Conservation (phyloP, 2,888 invertebrate species). For the Epinotia demarniana region DNA sequence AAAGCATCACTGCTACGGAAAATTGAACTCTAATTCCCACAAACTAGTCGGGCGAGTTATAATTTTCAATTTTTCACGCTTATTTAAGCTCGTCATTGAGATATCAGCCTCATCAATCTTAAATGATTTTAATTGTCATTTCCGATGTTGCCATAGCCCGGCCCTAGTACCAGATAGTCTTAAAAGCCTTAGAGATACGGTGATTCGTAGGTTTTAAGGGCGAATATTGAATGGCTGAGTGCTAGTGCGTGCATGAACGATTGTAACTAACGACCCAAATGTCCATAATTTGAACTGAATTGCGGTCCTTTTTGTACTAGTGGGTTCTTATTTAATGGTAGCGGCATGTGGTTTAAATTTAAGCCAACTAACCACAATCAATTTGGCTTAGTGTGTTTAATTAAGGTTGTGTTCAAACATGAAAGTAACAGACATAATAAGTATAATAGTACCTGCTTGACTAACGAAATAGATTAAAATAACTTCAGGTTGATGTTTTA, state of each 20-base stretch:
- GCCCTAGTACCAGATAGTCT: constrained; percentile 4
- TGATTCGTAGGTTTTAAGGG: not conserved
- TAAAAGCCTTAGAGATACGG: not conserved
- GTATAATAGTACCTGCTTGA: not conserved
- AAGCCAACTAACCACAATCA: not conserved
- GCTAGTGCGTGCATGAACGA: constrained; percentile 19
- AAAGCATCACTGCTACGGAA: not conserved
- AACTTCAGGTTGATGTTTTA: not conserved
- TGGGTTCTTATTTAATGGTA: constrained; percentile 7
- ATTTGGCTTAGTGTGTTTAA: not conserved
- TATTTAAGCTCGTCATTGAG: constrained; percentile 40
- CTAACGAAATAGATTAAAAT: not conserved
- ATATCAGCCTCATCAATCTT: constrained; percentile 43
- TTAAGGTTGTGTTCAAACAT: not conserved
- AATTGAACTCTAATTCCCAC: not conserved
- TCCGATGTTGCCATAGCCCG: constrained; percentile 41
- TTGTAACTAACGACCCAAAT: constrained; percentile 37
- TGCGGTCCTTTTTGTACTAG: constrained; percentile 11
- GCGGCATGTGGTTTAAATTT: constrained; percentile 10
- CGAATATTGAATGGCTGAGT: constrained; percentile 1
- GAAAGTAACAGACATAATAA: not conserved
- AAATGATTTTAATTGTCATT: constrained; percentile 43
- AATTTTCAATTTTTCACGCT: constrained; percentile 36
- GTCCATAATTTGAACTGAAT: constrained; percentile 31
- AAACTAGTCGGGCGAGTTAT: not conserved